Base-by-base conservation (phyloP, 2,888 invertebrate genomes). In the Phlogophora meticulosa region DNA sequence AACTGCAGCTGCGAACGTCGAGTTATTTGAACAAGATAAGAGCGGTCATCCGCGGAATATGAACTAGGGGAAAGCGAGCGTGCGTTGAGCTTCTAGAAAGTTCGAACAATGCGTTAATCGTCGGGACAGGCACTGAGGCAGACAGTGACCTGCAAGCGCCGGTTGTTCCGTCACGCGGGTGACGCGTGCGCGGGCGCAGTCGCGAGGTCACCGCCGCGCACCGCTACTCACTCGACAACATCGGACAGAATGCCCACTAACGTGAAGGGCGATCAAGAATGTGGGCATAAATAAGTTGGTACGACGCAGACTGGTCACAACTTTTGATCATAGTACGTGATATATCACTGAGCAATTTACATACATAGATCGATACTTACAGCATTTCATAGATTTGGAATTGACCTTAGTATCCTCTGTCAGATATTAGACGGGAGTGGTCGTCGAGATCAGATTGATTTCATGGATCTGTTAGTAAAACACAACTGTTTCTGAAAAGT, bases 11-110 rank as follows among this genome's bases (percentile, higher is more conserved):
- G 82, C 53, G 67, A 65, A 68, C 70, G 71, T 48, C 71, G 59
- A 68, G 80, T 76, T 72, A 67, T 77, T 82, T 80, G 72, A 66
- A 73, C 67, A 70, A 77, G 77, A 81, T 75, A 72, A 66, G 65
- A 72, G 70, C 70, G 61, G 66, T 43, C 71, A 76, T 62, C 79
- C 69, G 77, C 72, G 71, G 80, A 73, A 76, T 84, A 75, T 75
- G 79, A 76, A 76, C 65, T 76, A 78, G 78, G 81, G 81, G 87
- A 86, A 87, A 87, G 86, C 78, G 74, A 63, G 55, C 75, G 75
- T 68, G 69, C 57, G 66, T 72, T 64, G 78, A 81, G 83, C 83
- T 86, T 87, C 85, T 88, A 89, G 89, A 88, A 89, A 89, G 88
- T 88, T 84, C 82, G 79, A 78, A 81, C 82, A 83, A 83, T 83